Evolutionary conservation across 2,797 vertebrate genomes (phyloP).

Genomic region (Valencia hispanica): DNA sequence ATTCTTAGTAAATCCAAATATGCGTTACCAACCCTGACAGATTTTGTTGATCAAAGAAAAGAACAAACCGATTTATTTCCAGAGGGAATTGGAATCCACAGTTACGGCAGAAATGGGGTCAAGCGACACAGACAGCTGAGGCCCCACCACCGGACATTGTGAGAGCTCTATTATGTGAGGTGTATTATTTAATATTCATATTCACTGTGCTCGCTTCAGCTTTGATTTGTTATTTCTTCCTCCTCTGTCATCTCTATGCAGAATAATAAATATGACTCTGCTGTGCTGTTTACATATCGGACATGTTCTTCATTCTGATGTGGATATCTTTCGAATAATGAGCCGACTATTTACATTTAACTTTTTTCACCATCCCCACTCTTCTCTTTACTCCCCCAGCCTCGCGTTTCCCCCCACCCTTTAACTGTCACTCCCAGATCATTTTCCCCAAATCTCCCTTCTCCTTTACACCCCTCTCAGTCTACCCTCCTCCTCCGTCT

Average conservation of each 20-base stretch:
- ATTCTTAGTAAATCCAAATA: conserved; percentile 50
- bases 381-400: conserved; percentile 24
- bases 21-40: conserved; percentile 10
- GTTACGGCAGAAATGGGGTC: conserved; percentile 5
- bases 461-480: conserved; percentile 32
- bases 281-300: conserved; percentile 76
- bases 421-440: conserved; percentile 51
- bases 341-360: conserved; percentile 73
- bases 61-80: conserved; percentile 8
- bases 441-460: conserved; percentile 47
- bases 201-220: conserved; percentile 46
- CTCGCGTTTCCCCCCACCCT: conserved; percentile 2
- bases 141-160: conserved; percentile 25
- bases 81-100: conserved; percentile 5
- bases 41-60: conserved; percentile 26
- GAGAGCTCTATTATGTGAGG: conserved; percentile 40
- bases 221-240: conserved; percentile 65
- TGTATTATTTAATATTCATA: conserved; percentile 52
- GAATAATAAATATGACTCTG: conserved; percentile 70
- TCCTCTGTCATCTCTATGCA: conserved; percentile 60
- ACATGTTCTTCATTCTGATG: conserved; percentile 69
- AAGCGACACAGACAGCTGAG: conserved; percentile 18
- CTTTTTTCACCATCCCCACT: conserved; percentile 48
- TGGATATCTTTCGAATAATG: conserved; percentile 74
- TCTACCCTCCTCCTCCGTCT: conserved; percentile 25